phyloP scores from a whole-genome alignment of 1,140 invertebrate genomes.

The Drosophila bipectinata region DNA sequence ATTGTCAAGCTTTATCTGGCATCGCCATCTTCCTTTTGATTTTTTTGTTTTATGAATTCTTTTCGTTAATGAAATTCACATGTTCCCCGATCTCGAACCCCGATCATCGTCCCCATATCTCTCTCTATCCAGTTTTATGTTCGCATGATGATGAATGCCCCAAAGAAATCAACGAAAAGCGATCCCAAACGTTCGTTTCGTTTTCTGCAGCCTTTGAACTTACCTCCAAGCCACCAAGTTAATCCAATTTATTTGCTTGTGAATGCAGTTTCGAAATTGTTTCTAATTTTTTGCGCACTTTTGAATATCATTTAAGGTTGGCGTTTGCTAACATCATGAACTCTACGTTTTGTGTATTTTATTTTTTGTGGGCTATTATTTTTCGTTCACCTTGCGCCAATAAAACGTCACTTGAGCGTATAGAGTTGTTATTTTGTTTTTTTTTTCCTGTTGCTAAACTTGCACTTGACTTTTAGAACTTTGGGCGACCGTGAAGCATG shows the following conservation, averaged over 20 bases:
- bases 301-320: slow-evolving; percentile 28
- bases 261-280: slow-evolving; percentile 8
- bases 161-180: slow-evolving; percentile 14
- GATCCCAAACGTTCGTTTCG: slow-evolving; percentile 16
- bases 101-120: slow-evolving; percentile 42
- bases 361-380: slow-evolving; percentile 18
- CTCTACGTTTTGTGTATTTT: slow-evolving; percentile 20
- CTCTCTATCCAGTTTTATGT: slow-evolving; percentile 41
- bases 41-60: slow-evolving; percentile 56
- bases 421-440: slow-evolving; percentile 41
- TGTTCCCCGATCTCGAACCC: slow-evolving; percentile 52
- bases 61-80: slow-evolving; percentile 73
- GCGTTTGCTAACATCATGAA: slow-evolving; percentile 31
- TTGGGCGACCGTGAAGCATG: slow-evolving; percentile 68
- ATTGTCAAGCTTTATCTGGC: slow-evolving; percentile 54
- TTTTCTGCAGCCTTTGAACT: slow-evolving; percentile 34
- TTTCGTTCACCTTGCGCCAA: slow-evolving; percentile 70
- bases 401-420: slow-evolving; percentile 76
- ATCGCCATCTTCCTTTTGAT: slow-evolving; percentile 56
- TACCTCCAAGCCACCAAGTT: slow-evolving; percentile 34
- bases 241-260: slow-evolving; percentile 38
- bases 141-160: slow-evolving; percentile 63
- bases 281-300: slow-evolving; percentile 24
- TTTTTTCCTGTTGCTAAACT: slow-evolving; percentile 49
- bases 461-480: slow-evolving; percentile 78